Conservation (phyloP, 1,140 invertebrate genomes). For the Rhyzopertha dominica region DNA sequence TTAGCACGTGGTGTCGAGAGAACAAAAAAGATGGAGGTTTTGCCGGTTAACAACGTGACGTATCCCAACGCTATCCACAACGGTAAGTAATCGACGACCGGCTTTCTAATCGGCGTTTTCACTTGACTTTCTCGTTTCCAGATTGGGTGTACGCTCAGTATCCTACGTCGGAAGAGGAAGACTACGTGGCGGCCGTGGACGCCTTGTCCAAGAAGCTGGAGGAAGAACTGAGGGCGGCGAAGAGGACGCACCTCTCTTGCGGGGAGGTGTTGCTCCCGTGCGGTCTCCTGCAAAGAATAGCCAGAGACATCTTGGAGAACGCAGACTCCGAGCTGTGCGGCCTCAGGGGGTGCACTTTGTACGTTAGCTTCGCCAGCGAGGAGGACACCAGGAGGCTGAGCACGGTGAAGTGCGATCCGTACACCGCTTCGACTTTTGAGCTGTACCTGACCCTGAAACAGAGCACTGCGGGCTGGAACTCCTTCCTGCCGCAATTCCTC, state of each 20-base stretch:
- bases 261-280: slow-evolving; percentile 77
- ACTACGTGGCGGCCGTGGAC: slow-evolving; percentile 41
- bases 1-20: too few relatives aligned
- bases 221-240: slow-evolving; percentile 68
- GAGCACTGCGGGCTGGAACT: slow-evolving; percentile 74
- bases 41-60: too few relatives aligned
- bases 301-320: slow-evolving; percentile 68
- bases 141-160: too few relatives aligned
- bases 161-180: too few relatives aligned
- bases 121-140: too few relatives aligned
- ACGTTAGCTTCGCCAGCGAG: slow-evolving; percentile 68
- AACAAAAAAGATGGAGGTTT: too few relatives aligned
- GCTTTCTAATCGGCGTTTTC: too few relatives aligned
- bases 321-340: slow-evolving; percentile 83
- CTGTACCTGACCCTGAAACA: slow-evolving; percentile 78
- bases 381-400: slow-evolving; percentile 59
- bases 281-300: slow-evolving; percentile 68
- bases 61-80: too few relatives aligned
- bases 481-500: slow-evolving; percentile 75
- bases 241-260: slow-evolving; percentile 67
- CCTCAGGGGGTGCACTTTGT: slow-evolving; percentile 68
- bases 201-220: slow-evolving; percentile 66
- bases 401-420: slow-evolving; percentile 72
- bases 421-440: slow-evolving; percentile 80
- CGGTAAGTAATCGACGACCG: too few relatives aligned